Evolutionary conservation across 2,888 invertebrate species (phyloP).

Genomic region (Merodon equestris): DNA sequence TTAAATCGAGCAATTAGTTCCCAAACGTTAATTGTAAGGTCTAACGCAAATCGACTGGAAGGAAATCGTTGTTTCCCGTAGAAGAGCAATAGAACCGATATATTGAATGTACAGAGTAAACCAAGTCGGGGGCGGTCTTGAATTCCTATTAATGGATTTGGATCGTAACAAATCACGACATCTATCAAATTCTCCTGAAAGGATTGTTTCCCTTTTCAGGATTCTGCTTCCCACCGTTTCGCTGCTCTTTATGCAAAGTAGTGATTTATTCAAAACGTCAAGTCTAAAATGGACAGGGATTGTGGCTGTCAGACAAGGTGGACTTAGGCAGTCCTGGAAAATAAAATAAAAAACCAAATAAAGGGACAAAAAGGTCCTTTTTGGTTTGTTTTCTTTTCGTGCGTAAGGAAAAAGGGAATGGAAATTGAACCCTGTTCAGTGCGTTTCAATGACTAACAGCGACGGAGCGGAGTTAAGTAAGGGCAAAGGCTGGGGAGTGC

Average conservation of each 20-base stretch:
- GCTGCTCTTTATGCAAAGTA: conserved; percentile 53
- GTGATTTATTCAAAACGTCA: conserved; percentile 67
- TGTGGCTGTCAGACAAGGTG: conserved; percentile 33
- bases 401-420: conserved; percentile 39
- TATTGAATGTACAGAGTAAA: too few relatives aligned
- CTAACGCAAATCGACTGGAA: conserved; percentile 59
- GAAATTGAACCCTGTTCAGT: conserved; percentile 20
- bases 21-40: conserved; percentile 63
- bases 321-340: conserved; percentile 3
- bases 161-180: conserved; percentile 65
- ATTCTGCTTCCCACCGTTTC: background rate
- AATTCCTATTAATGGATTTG: conserved; percentile 64
- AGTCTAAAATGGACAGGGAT: conserved; percentile 58
- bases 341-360: too few relatives aligned
- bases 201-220: conserved; percentile 24
- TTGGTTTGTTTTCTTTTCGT: conserved; percentile 8
- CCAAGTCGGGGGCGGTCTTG: background rate
- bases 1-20: conserved; percentile 65
- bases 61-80: conserved; percentile 31
- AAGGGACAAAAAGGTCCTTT: background rate
- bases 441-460: too few relatives aligned
- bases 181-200: conserved; percentile 59
- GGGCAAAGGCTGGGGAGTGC: background rate
- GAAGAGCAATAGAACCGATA: too few relatives aligned
- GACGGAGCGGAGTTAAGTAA: conserved; percentile 37